Base-by-base conservation (phyloP, 1,140 invertebrate genomes). In the Drosophila triauraria region DNA sequence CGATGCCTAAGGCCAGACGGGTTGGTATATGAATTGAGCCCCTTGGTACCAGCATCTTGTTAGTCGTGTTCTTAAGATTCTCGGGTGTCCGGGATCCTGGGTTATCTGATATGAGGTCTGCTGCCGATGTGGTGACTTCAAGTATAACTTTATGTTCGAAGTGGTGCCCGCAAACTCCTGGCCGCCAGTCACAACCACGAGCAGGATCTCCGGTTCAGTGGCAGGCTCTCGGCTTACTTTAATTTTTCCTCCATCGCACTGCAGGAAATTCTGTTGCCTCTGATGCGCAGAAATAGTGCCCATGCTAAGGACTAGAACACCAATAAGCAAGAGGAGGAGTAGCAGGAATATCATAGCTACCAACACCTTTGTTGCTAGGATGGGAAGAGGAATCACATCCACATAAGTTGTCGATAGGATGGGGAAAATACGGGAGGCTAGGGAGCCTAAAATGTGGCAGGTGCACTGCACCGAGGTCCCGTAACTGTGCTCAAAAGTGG, bases 101-200 rank as follows among this genome's bases (percentile, higher is more conserved):
- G 30, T 43, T 5, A 80, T 65, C 12, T 61, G 38, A 2, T 42
- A 79, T 8, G 44, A 27, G 3, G 42, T 32, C 35, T 80, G 60
- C 1, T 17, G 5, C 6, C 17, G 23, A 3, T 9, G 5, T 1
- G 35, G 17, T 1, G 76, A 59, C 44, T 79, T 79, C 20, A 80
- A 50, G 35, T 80, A 79, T 2, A 80, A 43, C 4, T 47, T 61
- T 0, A 80, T 17, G n/a, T 80, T 80, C 3, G 77, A 80, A 1
- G 77, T 72, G 27, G 60, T 79, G 2, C 77, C 77, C 0, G 76
- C 68, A 38, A 72, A 74, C 15, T 54, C 51, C 8, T 50, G 67
- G 0, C 76, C 76, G 0, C 77, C 77, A 4, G 77, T 80, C 4
- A 30, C 40, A 4, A 80, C 12, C 13, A 74, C 20, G 0, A 80